Evolutionary conservation across 2,113 vertebrate genomes (phyloP).

Genomic region (Platichthys flesus): DNA sequence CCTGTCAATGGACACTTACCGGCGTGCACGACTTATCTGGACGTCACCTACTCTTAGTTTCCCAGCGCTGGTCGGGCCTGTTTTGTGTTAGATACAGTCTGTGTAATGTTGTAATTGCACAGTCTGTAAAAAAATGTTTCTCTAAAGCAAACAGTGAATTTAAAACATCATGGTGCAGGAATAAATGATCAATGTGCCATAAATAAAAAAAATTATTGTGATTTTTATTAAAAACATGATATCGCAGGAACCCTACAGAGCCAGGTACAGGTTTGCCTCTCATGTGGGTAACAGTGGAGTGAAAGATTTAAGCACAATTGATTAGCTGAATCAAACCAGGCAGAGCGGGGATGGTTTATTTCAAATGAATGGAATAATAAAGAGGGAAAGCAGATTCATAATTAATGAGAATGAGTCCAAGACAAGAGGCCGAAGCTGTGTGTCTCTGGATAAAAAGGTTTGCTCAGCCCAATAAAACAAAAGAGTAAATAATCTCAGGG

Average conservation of each 20-base stretch:
- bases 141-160: too few relatives aligned
- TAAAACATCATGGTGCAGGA: too few relatives aligned
- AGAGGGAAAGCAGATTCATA: background rate
- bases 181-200: too few relatives aligned
- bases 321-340: slow-evolving; percentile 11
- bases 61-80: background rate
- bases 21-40: background rate
- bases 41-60: background rate
- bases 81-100: background rate
- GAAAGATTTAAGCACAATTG: slow-evolving; percentile 18
- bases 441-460: background rate
- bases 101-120: too few relatives aligned
- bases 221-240: background rate
- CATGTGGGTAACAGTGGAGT: background rate
- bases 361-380: background rate
- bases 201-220: too few relatives aligned
- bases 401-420: slow-evolving; percentile 3
- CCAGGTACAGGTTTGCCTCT: too few relatives aligned
- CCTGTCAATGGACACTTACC: background rate
- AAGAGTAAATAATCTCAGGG: slow-evolving; percentile 1
- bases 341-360: background rate
- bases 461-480: slow-evolving; percentile 1
- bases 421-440: slow-evolving; percentile 5
- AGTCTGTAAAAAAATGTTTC: too few relatives aligned
- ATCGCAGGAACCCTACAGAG: background rate